A percentile compares a stretch with the other conserved stretches of the same genome.
Conservation (phyloP, 30 jellyfish, hydroid and myxozoan species). For the Mastigias papua region DNA sequence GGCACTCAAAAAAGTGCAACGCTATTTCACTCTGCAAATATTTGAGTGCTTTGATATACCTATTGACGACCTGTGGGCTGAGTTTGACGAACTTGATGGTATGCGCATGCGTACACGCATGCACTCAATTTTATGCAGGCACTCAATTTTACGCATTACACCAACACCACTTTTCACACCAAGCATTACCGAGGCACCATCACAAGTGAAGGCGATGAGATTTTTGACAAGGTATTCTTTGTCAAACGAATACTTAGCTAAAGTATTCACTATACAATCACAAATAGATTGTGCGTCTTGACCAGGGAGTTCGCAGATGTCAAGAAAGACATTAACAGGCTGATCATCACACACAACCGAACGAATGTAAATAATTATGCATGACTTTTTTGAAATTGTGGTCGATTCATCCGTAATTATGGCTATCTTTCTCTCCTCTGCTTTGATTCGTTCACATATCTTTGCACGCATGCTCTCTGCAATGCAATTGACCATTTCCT, state of each 20-base stretch:
- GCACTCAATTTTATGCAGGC: no score
- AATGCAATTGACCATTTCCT: slow-evolving; percentile 36
- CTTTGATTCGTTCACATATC: background rate
- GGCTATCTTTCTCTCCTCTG: background rate
- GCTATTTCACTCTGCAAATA: no score
- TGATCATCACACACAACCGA: slow-evolving; percentile 36
- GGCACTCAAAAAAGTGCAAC: no score
- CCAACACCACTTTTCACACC: slow-evolving; percentile 45
- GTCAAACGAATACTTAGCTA: slow-evolving; percentile 26
- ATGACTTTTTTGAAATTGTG: slow-evolving; percentile 13
- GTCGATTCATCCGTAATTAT: background rate
- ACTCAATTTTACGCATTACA: no score
- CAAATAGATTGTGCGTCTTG: slow-evolving; percentile 37
- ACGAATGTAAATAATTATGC: slow-evolving; percentile 39
- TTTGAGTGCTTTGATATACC: no score
- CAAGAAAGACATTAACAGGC: slow-evolving; percentile 23
- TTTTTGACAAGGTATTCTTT: slow-evolving; percentile 52
- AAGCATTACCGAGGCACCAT: slow-evolving; percentile 66
- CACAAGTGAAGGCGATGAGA: slow-evolving; percentile 59
- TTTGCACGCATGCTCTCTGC: slow-evolving; percentile 30
- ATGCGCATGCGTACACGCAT: no score
- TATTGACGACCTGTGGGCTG: no score
- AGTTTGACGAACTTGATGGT: no score
- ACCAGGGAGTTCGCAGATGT: slow-evolving; percentile 37
- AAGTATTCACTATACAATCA: background rate